A percentile compares a stretch with the other conserved stretches of the same genome.
Conservation (phyloP, 2,113 vertebrate genomes). For the Syrrhaptes paradoxus region DNA sequence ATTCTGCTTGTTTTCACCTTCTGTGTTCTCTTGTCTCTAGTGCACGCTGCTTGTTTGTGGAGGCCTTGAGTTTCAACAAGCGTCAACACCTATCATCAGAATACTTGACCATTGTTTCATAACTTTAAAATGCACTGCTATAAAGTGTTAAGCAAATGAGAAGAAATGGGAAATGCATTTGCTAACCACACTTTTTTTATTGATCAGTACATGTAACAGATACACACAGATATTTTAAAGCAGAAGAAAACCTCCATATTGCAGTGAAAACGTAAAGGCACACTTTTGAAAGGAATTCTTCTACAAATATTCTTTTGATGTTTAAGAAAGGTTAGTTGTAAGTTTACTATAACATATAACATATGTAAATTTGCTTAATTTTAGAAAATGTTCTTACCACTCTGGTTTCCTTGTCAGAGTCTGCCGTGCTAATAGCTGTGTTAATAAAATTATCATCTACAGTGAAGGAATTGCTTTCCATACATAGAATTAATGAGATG, state of each 20-base stretch:
- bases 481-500: slow-evolving; percentile 21
- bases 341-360: neutral
- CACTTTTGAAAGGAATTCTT: neutral
- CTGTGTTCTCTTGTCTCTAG: neutral
- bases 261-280: neutral
- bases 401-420: neutral
- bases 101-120: neutral
- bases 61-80: neutral
- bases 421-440: neutral
- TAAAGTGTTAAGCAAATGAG: neutral
- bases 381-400: slow-evolving; percentile 20
- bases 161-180: neutral
- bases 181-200: neutral
- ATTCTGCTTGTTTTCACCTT: neutral
- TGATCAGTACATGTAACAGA: neutral
- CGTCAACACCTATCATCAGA: neutral
- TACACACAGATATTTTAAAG: neutral
- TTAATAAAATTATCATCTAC: slow-evolving; percentile 47
- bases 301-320: neutral
- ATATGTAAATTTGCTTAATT: slow-evolving; percentile 29
- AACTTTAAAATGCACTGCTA: neutral
- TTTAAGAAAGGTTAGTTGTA: neutral
- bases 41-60: neutral
- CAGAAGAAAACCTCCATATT: neutral
- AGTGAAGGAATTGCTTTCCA: slow-evolving; percentile 14